Percentiles rank a stretch among this genome's conserved stretches.
phyloP scores from a whole-genome alignment of 2,888 invertebrate species.

The Euplexia lucipara region DNA sequence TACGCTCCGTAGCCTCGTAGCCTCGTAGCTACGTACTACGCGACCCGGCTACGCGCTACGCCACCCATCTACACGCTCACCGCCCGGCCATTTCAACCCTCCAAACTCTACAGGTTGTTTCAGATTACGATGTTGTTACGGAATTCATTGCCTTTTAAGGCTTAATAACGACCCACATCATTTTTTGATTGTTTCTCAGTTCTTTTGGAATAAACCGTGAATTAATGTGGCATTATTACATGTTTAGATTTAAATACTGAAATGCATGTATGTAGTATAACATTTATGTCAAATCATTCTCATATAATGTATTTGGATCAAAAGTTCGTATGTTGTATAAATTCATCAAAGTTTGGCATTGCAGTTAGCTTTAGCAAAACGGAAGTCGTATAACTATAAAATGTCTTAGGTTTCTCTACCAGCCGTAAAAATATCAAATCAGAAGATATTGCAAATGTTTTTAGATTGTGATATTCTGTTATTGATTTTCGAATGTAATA shows the following conservation, averaged over 20 bases:
- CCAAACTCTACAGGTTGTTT: constrained; percentile 53
- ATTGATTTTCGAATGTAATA: too few relatives aligned
- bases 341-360: too few relatives aligned
- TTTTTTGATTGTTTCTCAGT: constrained; percentile 46
- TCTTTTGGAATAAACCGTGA: constrained; percentile 6
- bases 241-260: neutral
- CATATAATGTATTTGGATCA: too few relatives aligned
- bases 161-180: constrained; percentile 46
- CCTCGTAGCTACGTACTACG: constrained; percentile 31
- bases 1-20: constrained; percentile 34
- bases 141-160: constrained; percentile 59
- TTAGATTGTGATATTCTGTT: too few relatives aligned
- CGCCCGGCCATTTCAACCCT: constrained; percentile 27
- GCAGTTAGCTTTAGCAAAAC: too few relatives aligned
- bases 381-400: too few relatives aligned
- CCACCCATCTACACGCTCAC: constrained; percentile 33
- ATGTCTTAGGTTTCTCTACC: too few relatives aligned
- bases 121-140: constrained; percentile 53
- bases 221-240: neutral
- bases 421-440: too few relatives aligned
- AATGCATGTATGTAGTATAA: too few relatives aligned
- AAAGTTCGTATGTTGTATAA: too few relatives aligned
- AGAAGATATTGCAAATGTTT: too few relatives aligned
- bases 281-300: too few relatives aligned
- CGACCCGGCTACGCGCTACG: constrained; percentile 42